A percentile compares a stretch with the other conserved stretches of the same genome.
Conservation (phyloP, 1,140 invertebrate genomes). For the Calephelis nemesis region DNA sequence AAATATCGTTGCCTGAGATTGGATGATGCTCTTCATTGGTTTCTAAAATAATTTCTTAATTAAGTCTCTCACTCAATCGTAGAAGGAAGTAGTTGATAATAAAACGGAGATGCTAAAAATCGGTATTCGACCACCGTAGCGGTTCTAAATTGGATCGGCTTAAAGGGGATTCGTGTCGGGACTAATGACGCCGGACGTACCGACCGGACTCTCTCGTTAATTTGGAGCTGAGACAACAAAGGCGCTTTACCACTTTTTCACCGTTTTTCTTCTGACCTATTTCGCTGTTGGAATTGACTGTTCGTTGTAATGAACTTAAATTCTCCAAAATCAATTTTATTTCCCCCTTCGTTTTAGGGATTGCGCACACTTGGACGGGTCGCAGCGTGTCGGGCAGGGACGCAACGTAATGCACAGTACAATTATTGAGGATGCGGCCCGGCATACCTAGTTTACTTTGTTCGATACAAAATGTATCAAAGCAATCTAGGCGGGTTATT, state of each 20-base stretch:
- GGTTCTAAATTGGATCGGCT: constrained; percentile 10
- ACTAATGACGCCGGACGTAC: constrained; percentile 11
- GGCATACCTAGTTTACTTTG: too few species aligned
- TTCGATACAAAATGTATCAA: too few species aligned
- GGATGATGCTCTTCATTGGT: too few species aligned
- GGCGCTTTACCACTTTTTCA: constrained; percentile 1
- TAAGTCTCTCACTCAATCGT: not conserved
- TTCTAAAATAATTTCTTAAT: not conserved
- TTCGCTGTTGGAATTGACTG: not conserved
- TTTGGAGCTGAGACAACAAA: constrained; percentile 7
- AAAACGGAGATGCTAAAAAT: constrained; percentile 10
- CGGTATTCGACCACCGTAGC: constrained; percentile 10
- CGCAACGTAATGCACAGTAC: too few species aligned
- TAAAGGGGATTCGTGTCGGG: constrained; percentile 7
- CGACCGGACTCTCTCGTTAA: not conserved
- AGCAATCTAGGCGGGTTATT: too few species aligned
- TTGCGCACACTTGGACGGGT: too few species aligned
- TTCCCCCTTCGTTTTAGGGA: too few species aligned
- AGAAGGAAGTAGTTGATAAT: constrained; percentile 1
- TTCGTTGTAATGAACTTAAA: too few species aligned
- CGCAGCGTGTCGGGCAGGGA: too few species aligned
- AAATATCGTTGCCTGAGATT: too few species aligned
- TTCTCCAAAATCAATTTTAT: too few species aligned
- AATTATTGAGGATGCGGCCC: too few species aligned
- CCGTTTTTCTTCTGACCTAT: not conserved